Base-by-base conservation (phyloP, 2,797 vertebrate species). In the Mus minutoides region DNA sequence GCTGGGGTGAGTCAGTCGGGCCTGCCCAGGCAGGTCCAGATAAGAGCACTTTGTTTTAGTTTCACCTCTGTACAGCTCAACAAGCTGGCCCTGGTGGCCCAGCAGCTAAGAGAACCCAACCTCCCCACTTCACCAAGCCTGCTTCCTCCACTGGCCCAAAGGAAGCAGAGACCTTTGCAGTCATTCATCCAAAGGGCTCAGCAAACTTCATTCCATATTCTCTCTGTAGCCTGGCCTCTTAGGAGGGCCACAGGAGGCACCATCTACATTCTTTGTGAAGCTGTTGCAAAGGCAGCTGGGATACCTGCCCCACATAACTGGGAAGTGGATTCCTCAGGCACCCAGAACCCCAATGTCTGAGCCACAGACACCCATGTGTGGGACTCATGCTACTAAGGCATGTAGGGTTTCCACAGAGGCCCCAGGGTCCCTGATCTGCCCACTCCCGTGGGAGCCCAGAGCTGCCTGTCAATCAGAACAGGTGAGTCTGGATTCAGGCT, bases 371-470 rank as follows among this genome's bases (percentile, higher is more conserved):
- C 40, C 80, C 46, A 19, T 0, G 0, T 8, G 29, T 6, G 40
- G n/a, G 78, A 31, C 29, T 75, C 82, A 73, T 4, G 8, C 37
- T 52, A 26, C 79, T 7, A 0, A 24, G 12, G 31, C 3, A 67
- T 34, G 1, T 37, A 13, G 60, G 54, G 21, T 5, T 84, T 76
- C 11, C 1, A 6, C 6, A 52, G 67, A 60, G 64, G 21, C 60
- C 29, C 40, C 1, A 0, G 0, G 54, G 52, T 37, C 84, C 40
- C 67, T 5, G 10, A 16, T 19, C 40, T 13, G 0, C 17, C 79
- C 43, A 46, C 31, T 80, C n/a, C n/a, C 0, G 9, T 1, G 13
- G 43, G 54, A 31, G 22, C 1, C 0, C 7, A 0, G 2, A 62
- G 40, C 49, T 6, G 1, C 1, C 1, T 26, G 37, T 85, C 49